These are phyloP conservation scores for Prionailurus viverrinus DNA, from an alignment of 2,113 vertebrate genomes.

Conservation along the genomic window DNA sequence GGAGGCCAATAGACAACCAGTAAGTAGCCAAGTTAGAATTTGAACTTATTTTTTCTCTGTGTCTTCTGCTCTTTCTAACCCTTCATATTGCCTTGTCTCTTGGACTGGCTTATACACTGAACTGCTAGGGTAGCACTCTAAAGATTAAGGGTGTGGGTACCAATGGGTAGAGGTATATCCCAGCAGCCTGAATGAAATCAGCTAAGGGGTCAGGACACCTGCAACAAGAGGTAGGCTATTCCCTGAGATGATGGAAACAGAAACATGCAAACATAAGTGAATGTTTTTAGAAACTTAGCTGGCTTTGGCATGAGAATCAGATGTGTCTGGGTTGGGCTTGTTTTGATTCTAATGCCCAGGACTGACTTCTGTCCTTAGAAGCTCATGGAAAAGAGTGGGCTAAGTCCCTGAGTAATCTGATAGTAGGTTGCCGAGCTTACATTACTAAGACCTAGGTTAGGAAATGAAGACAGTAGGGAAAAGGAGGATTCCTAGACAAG, in stretches of 20 bases:
- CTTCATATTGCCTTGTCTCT: background rate
- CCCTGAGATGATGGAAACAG: background rate
- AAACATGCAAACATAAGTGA: background rate
- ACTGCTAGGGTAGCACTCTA: background rate
- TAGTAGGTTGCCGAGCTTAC: background rate
- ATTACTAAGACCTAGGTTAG: conserved; percentile 10
- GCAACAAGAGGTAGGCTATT: background rate
- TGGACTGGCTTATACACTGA: background rate
- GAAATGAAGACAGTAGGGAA: background rate
- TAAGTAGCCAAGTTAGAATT: background rate
- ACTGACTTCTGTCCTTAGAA: background rate
- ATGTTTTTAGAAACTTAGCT: background rate
- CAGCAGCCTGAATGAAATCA: background rate
- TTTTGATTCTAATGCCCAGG: background rate
- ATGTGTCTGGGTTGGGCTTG: background rate
- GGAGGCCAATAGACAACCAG: background rate
- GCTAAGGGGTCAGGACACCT: background rate
- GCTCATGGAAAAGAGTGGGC: background rate
- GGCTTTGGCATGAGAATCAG: background rate
- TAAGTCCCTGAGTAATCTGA: background rate
- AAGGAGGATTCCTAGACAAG: background rate
- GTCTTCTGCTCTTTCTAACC: background rate
- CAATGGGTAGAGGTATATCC: background rate
- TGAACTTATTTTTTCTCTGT: background rate
- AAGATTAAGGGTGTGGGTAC: background rate